Base-by-base conservation (phyloP, 1,140 invertebrate genomes). In the Heterodera carotae region DNA sequence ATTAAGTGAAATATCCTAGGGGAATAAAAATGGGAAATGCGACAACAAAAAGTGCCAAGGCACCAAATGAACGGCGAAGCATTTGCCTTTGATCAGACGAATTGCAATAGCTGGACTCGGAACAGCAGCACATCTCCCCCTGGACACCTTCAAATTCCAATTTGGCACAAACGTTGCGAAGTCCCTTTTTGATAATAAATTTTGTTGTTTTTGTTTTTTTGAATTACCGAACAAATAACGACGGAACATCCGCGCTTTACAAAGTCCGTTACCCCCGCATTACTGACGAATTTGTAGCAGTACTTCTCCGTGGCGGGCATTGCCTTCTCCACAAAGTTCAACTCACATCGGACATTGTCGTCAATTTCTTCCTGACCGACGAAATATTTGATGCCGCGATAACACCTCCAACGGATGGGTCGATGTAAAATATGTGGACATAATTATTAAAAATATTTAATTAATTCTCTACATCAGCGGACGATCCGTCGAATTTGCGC, bases 61-160 rank as follows among this genome's bases (percentile, higher is more conserved):
- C 1, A 18, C 15, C 48, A 4, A 56, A 56, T 2, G 22, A 22
- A 15, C 15, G 48, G 48, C 48, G 48, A 56, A 56, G 12, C 48
- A 0, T 22, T 18, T 12, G 12, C 18, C 48, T 22, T 15, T 22
- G n/a, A n/a, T n/a, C 48, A 4, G 48, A 56, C 48, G 48, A 15
- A 18, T 77, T 77, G 67, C 76, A 77, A 34, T 77, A 77, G 66
- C 67, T 70, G 25, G 67, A 48, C 29, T 77, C 70, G 33, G 68
- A 70, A 53, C 76, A 77, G 22, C 76, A 77, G 67, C 76, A 77
- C 76, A 77, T 73, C 43, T 53, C 69, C 22, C 76, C 76, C 8
- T 74, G 48, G 34, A 77, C 56, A 33, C 76, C 76, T n/a, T 62
- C 59, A 43, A 77, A 77, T 29, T 77, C 69, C 27, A 77, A 29